Evolutionary conservation across 2,888 invertebrate species (phyloP), one percentile per base, ranked within the genome.

Genomic region (Aelia acuminata): DNA sequence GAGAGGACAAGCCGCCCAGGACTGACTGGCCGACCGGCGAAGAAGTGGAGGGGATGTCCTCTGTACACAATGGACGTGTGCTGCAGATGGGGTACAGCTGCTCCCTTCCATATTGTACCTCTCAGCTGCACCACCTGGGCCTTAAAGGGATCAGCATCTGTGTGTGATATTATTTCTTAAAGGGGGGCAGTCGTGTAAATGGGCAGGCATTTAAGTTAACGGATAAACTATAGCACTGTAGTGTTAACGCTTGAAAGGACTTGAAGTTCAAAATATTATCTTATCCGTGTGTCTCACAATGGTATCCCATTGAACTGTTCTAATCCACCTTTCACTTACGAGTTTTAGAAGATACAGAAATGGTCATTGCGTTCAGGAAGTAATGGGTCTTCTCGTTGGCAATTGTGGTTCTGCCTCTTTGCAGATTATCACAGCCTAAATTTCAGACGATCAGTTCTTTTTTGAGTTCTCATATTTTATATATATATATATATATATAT

Each of bases 1-100:
- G 18, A 35, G 31, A 26, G 13, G 26, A 35, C 63, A 31, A 35
- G 7, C 31, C 31, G 63, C 15, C 35, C 31, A 70, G 63, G 31
- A 70, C 63, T 70, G 63, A 70, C 63, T 70, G 20, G 31, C 63
- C 63, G 35, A 18, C 31, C 1, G 63, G 22, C 31, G 18, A 70
- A 70, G 63, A 70, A 35, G 35, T 70, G 63, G 63, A 70, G 63
- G 63, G 63, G 63, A 70, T 70, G 63, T 70, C 63, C 63, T 70
- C 63, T 31, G 31, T 70, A 70, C 63, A 70, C 63, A 70, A 70
- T 70, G 63, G 63, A 70, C 63, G 63, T 70, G 63, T 70, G 63
- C 63, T 18, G 63, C 63, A 70, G 63, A 70, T 70, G 63, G 63
- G 31, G 31, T 70, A 70, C 63, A 70, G 63, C 63, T 70, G 63